These are phyloP conservation scores for Equus przewalskii DNA, from an alignment of 2,113 vertebrate species.

Conservation along the genomic window DNA sequence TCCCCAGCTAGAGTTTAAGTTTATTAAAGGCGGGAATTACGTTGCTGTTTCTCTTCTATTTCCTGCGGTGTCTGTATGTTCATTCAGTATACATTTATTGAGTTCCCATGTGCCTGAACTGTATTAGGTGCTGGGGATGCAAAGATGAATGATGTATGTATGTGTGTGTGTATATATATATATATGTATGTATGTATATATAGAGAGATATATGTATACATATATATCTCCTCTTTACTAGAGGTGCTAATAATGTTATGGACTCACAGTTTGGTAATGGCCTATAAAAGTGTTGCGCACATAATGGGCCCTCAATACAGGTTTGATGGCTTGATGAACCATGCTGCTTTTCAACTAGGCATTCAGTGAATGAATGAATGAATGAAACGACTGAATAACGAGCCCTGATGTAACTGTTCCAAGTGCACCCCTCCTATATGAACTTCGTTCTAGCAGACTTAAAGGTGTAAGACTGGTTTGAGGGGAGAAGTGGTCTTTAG, in stretches of 20 bases:
- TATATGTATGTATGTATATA: background rate
- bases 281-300: slow-evolving; percentile 53
- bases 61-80: background rate
- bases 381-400: background rate
- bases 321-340: slow-evolving; percentile 54
- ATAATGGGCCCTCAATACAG: slow-evolving; percentile 57
- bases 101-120: slow-evolving; percentile 23
- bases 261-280: slow-evolving; percentile 57
- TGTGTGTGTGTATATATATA: background rate
- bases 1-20: background rate
- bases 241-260: slow-evolving; percentile 62
- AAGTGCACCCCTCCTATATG: background rate
- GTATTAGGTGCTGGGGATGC: background rate
- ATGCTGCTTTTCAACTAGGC: slow-evolving; percentile 25
- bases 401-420: background rate
- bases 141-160: background rate
- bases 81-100: slow-evolving; percentile 47
- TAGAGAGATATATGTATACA: background rate
- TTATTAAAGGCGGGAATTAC: slow-evolving; percentile 36
- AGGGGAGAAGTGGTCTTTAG: slow-evolving; percentile 24
- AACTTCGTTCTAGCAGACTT: background rate
- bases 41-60: slow-evolving; percentile 50
- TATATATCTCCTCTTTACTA: background rate
- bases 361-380: slow-evolving; percentile 46
- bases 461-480: background rate